Evolutionary conservation across 2,113 vertebrate species (phyloP).

Genomic region (Todiramphus chloris): DNA sequence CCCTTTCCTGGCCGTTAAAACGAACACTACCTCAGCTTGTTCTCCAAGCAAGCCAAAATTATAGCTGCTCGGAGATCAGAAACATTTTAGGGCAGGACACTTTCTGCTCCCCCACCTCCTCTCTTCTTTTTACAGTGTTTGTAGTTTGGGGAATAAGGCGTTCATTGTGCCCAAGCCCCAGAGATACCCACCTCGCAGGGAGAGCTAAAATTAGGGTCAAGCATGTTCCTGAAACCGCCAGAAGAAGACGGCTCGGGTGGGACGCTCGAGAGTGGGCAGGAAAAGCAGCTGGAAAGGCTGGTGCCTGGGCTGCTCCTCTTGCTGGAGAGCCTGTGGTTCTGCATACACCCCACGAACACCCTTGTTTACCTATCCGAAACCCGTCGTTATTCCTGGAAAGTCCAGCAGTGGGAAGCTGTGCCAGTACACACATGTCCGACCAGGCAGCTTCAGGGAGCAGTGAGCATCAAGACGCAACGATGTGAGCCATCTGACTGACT

Average conservation of each 20-base stretch:
- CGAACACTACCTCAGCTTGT: slow-evolving; percentile 75
- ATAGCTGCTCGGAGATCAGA: slow-evolving; percentile 39
- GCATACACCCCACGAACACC: neutral
- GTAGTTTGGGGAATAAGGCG: slow-evolving; percentile 62
- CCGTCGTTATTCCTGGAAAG: neutral
- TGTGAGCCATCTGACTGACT: neutral
- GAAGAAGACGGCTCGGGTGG: neutral
- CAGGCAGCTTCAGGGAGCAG: neutral
- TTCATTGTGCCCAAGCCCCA: slow-evolving; percentile 63
- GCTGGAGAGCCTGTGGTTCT: neutral
- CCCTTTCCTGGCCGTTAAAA: slow-evolving; percentile 64
- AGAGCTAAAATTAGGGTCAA: slow-evolving; percentile 68
- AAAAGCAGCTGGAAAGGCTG: neutral
- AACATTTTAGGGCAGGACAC: slow-evolving; percentile 41
- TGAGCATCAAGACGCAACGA: neutral
- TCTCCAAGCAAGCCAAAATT: slow-evolving; percentile 48
- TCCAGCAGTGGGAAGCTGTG: neutral
- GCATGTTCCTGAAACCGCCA: neutral
- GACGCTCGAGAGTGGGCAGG: neutral
- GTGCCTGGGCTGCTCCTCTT: neutral
- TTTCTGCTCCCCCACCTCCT: neutral
- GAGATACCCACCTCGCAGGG: slow-evolving; percentile 21
- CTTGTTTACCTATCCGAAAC: neutral
- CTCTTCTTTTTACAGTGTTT: neutral
- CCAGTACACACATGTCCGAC: neutral